phyloP scores from a whole-genome alignment of 1,140 invertebrate species.

The Halyomorpha halys region DNA sequence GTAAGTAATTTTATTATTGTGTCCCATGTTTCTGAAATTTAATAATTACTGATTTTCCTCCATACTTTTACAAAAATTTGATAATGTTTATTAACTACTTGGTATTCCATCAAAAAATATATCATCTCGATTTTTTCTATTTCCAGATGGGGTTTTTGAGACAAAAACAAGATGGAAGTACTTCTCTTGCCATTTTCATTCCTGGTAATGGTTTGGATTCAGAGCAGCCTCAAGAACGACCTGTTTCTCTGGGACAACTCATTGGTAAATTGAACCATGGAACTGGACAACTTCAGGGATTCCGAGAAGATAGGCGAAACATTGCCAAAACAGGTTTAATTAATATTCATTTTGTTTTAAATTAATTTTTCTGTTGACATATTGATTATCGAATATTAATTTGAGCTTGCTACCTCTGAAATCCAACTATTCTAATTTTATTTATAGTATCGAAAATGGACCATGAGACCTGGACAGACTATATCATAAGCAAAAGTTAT shows the following conservation, averaged over 20 bases:
- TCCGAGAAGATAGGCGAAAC: constrained; percentile 81
- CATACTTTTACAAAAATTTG: background rate
- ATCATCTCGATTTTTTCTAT: background rate
- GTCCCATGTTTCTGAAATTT: no score
- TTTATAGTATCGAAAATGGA: no score
- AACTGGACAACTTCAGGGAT: constrained; percentile 53
- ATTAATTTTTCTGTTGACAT: no score
- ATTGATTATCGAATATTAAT: no score
- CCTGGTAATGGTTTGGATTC: constrained; percentile 60
- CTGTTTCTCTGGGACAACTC: constrained; percentile 68
- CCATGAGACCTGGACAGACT: no score
- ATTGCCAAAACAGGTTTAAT: constrained; percentile 57
- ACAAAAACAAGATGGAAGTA: constrained; percentile 70
- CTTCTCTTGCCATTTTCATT: constrained; percentile 77
- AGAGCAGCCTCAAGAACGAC: constrained; percentile 56
- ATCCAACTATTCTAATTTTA: no score
- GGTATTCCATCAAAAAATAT: background rate
- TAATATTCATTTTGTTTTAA: no score
- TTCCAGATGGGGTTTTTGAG: constrained; percentile 66
- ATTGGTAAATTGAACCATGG: constrained; percentile 69
- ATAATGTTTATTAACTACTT: background rate
- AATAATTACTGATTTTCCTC: no score
- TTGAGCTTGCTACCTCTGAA: no score
- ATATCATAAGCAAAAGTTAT: no score
- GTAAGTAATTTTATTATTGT: constrained; percentile 27